A percentile compares a stretch with the other conserved stretches of the same genome.
Conservation (phyloP, 2,113 vertebrate species). For the Paratilapia polleni region DNA sequence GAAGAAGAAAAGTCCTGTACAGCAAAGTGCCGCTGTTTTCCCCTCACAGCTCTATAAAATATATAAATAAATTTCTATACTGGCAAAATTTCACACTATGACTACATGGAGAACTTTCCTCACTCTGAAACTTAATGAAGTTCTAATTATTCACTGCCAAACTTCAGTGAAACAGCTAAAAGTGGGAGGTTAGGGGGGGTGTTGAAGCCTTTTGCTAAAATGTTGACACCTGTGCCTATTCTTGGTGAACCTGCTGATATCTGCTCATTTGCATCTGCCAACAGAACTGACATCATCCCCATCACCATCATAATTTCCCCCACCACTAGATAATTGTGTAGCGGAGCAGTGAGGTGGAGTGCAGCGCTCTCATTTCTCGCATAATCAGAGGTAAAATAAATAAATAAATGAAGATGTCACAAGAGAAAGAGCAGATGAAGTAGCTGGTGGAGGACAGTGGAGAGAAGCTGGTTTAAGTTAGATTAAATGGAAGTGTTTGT, state of each 20-base stretch:
- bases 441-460: too few species aligned
- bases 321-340: neutral
- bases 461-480: neutral
- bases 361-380: neutral
- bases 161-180: neutral
- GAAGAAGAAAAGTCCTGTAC: too few species aligned
- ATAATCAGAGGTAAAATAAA: neutral
- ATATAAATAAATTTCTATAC: neutral
- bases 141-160: neutral
- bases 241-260: constrained; percentile 42
- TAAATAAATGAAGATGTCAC: neutral
- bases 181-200: neutral
- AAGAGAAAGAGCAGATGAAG: neutral
- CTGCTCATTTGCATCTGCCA: constrained; percentile 50
- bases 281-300: constrained; percentile 49
- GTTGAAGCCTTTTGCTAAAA: constrained; percentile 26
- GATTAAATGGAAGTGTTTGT: neutral
- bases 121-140: neutral
- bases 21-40: neutral
- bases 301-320: neutral
- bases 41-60: neutral
- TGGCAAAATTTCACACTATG: neutral
- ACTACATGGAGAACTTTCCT: neutral
- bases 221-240: constrained; percentile 44
- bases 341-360: neutral